Conservation (phyloP, 2,888 invertebrate species). For the Eupeodes latifasciatus region DNA sequence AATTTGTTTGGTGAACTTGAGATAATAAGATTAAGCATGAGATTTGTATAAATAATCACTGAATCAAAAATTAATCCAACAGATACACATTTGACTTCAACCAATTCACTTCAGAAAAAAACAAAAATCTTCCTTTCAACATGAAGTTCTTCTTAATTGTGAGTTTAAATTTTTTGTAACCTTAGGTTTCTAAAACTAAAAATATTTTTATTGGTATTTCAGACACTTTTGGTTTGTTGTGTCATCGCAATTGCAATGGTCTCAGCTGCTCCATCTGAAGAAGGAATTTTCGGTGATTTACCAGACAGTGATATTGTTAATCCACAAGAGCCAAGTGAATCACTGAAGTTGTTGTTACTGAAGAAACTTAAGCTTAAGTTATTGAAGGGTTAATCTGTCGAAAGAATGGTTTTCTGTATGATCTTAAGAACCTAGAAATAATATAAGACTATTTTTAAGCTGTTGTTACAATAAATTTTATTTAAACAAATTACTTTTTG, state of each 20-base stretch:
- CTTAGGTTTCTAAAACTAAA: too few species aligned
- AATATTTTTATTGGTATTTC: too few species aligned
- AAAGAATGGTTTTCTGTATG: background rate
- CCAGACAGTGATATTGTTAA: slow-evolving; percentile 10
- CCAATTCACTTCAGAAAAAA: background rate
- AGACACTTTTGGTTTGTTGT: slow-evolving; percentile 22
- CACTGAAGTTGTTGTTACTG: slow-evolving; percentile 4
- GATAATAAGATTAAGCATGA: background rate
- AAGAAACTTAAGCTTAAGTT: slow-evolving; percentile 22
- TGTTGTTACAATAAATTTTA: too few species aligned
- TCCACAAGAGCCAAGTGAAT: slow-evolving; percentile 13
- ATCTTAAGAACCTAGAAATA: background rate
- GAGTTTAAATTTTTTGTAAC: background rate
- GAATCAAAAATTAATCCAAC: background rate
- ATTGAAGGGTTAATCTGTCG: background rate
- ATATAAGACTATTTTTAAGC: too few species aligned
- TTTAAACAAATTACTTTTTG: too few species aligned
- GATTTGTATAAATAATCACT: background rate
- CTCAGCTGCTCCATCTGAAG: slow-evolving; percentile 27
- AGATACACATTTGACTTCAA: background rate
- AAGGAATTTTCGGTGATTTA: slow-evolving; percentile 33
- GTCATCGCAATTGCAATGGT: background rate
- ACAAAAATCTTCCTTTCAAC: background rate
- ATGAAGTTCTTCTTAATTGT: slow-evolving; percentile 22
- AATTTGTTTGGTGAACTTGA: background rate